These are phyloP conservation scores for Branchipolynoe longqiensis DNA, from an alignment of 2,888 invertebrate species.

Conservation along the genomic window DNA sequence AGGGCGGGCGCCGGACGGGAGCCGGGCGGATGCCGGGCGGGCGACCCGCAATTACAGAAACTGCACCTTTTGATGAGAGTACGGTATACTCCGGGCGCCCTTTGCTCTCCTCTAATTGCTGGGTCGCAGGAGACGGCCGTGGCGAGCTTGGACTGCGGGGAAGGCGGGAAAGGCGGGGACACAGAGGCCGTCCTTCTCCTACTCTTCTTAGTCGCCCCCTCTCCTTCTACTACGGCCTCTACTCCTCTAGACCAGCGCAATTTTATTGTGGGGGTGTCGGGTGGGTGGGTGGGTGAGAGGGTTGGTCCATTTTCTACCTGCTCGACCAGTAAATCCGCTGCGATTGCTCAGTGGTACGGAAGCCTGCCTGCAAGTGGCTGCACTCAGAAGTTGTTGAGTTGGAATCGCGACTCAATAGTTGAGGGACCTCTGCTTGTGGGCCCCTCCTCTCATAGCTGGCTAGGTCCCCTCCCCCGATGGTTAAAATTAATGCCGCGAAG, in stretches of 20 bases:
- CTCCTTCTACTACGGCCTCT: too few relatives aligned
- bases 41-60: slow-evolving; percentile 20
- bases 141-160: too few relatives aligned
- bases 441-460: slow-evolving; percentile 38
- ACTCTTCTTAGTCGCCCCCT: too few relatives aligned
- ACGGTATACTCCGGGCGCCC: neutral
- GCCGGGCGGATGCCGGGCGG: neutral
- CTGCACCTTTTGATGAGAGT: slow-evolving; percentile 26
- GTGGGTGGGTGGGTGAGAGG: too few relatives aligned
- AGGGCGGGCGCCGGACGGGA: neutral
- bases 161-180: too few relatives aligned
- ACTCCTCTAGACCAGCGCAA: too few relatives aligned
- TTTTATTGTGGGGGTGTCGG: too few relatives aligned
- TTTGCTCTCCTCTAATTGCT: slow-evolving; percentile 48
- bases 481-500: slow-evolving; percentile 11
- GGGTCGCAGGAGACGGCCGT: slow-evolving; percentile 5
- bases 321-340: slow-evolving; percentile 45
- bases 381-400: slow-evolving; percentile 48
- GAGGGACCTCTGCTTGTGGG: neutral
- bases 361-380: neutral
- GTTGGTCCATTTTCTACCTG: slow-evolving; percentile 51
- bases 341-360: slow-evolving; percentile 44
- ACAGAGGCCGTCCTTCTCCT: too few relatives aligned
- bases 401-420: slow-evolving; percentile 18
- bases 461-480: too few relatives aligned